phyloP scores from a whole-genome alignment of 2,113 vertebrate species.

The Pangasianodon hypophthalmus region DNA sequence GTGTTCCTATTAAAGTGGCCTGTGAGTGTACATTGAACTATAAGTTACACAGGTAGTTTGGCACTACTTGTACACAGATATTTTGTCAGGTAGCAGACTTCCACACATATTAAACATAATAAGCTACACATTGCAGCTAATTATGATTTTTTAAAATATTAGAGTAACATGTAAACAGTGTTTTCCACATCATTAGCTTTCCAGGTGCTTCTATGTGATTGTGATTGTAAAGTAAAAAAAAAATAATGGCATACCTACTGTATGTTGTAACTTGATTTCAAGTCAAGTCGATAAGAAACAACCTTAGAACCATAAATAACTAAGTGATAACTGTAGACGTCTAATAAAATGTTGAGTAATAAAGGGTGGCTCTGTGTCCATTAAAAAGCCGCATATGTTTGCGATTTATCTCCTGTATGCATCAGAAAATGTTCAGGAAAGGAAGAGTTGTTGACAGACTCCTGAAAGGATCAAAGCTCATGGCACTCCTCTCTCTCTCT shows the following conservation, averaged over 20 bases:
- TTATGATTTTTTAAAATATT: not conserved
- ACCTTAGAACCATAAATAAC: not conserved
- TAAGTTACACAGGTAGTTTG: not conserved
- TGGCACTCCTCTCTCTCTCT: not conserved
- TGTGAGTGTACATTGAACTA: not conserved
- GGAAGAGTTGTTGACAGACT: not conserved
- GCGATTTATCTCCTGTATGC: not conserved
- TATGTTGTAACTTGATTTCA: not conserved
- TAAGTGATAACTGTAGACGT: not conserved
- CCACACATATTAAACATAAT: not conserved
- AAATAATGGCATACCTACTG: not conserved
- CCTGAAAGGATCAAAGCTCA: not conserved
- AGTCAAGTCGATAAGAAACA: not conserved
- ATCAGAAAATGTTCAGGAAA: not conserved
- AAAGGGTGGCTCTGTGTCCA: not conserved
- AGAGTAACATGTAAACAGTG: not conserved
- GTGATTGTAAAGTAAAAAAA: not conserved
- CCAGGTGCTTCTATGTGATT: not conserved
- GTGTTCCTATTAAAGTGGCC: no score
- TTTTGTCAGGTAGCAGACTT: not conserved
- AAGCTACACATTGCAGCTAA: not conserved
- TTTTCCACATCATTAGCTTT: no score
- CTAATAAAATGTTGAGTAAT: not conserved
- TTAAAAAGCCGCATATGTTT: not conserved
- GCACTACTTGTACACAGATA: not conserved